Evolutionary conservation across 1,140 invertebrate genomes (phyloP), one percentile per base, ranked within the genome.

Genomic region (Galendromus occidentalis): DNA sequence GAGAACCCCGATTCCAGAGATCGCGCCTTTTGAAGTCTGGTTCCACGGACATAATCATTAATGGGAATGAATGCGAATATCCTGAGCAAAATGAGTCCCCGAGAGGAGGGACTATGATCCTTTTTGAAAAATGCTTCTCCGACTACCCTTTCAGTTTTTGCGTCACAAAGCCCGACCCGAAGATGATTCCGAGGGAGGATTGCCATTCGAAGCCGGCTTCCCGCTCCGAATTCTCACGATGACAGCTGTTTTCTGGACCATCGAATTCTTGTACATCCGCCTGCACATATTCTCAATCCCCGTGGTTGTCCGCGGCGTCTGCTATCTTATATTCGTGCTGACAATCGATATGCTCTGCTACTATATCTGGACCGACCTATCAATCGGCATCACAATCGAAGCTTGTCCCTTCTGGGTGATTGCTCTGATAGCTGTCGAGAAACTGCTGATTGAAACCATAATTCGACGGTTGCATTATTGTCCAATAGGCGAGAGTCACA

Each of bases 361-460:
- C 9, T 25, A 59, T 33, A 59, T 59, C 51, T 59, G 20, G 4
- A 59, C 2, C 33, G 51, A 59, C 25, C 51, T 59, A 59, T 25
- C 51, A 9, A 25, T 59, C 33, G 51, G 51, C 25, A 59, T 59
- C 22, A 59, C 51, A 59, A 59, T 59, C 14, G 51, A 59, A 25
- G 51, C 51, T 33, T 59, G 51, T 25, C 51, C 51, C 1, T 25
- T 59, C 14, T 59, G 51, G 51, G 51, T 59, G 25, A 33, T 59
- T 22, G 51, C 25, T 12, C 22, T 59, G 14, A 59, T 59, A 17
- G 25, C 33, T 59, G 33, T 59, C 2, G 51, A 59, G 22, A 59
- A 59, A 9, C 51, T 59, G 12, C 51, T 59, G 2, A 59, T 33
- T 14, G 51, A 59, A 59, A 59, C 51, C 1, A 17, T 59, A 22